Evolutionary conservation across 37 sponge, comb jelly and placozoan genomes (phyloP), one percentile per base, ranked within the genome.

Genomic region (Aplysina aerophoba): DNA sequence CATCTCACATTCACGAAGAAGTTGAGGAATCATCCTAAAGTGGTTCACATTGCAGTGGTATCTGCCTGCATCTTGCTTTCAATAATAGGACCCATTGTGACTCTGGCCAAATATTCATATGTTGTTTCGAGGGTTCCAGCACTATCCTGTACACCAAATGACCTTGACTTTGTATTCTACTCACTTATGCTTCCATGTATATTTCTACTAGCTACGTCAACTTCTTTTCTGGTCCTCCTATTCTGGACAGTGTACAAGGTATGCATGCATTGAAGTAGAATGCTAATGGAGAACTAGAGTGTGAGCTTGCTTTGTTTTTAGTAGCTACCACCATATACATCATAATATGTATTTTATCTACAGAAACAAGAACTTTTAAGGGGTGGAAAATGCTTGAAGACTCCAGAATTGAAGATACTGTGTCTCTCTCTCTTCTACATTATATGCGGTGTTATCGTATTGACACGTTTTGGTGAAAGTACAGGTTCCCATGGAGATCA

Each of bases 381-480:
- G 33, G 34, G 34, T 34, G 71, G 71, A 11, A 16, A 69, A 69
- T 69, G 71, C 33, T 28, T 69, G 34, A 69, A 69, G 13, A 75
- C 78, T 15, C 78, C 78, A 53, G 78, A 75, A 53, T 24, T 50
- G 15, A 75, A 75, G 78, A 75, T 75, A 5, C 54, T 75, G 16
- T 50, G 22, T 24, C n/a, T 21, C 19, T 75, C 78, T 40, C 24
- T 75, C 41, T 31, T 75, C 53, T 75, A 75, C 25, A 75, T 75
- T 24, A 3, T 75, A 22, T 40, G 41, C 41, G 78, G 78, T 15
- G 78, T 75, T 24, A 15, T 75, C 14, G 44, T 75, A 24, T 11
- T 75, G 54, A 53, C 38, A 44, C 44, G 50, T 5, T 75, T n/a
- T 75, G 54, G 78, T 12, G 38, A 75, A 17, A 16, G 54, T 22